Evolutionary conservation across 1,140 invertebrate species (phyloP).

Genomic region (Lasioglossum albipes): DNA sequence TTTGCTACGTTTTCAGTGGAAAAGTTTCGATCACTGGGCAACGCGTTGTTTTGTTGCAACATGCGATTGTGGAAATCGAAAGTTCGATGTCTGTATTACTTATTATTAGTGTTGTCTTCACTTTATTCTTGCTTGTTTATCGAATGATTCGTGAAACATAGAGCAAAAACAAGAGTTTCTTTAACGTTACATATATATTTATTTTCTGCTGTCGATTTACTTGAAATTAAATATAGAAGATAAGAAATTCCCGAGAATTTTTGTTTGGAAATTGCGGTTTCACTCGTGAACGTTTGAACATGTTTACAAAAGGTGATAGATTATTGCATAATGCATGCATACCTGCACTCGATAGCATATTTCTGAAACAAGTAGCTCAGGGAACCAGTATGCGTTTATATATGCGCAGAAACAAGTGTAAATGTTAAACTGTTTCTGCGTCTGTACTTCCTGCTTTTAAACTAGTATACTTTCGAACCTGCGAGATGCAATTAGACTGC

Average conservation of each 20-base stretch:
- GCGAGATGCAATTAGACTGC: not conserved
- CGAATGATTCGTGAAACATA: not conserved
- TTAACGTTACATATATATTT: too few species aligned
- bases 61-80: not conserved
- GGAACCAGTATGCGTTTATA: constrained; percentile 7
- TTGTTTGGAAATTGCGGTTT: not conserved
- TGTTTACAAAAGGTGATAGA: not conserved
- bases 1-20: not conserved
- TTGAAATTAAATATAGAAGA: too few species aligned
- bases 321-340: constrained; percentile 14
- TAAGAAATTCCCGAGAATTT: not conserved
- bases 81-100: not conserved
- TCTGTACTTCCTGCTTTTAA: constrained; percentile 10
- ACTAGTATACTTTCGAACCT: constrained; percentile 5
- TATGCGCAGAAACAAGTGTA: not conserved
- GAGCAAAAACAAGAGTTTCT: too few species aligned
- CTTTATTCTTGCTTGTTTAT: not conserved
- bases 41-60: not conserved
- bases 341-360: not conserved
- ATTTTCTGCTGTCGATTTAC: too few species aligned
- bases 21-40: not conserved
- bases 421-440: not conserved
- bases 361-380: not conserved
- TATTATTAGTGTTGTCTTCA: not conserved
- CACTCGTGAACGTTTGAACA: not conserved